These are phyloP conservation scores for Magallana angulata DNA, from an alignment of 1,140 invertebrate species.

Conservation along the genomic window DNA sequence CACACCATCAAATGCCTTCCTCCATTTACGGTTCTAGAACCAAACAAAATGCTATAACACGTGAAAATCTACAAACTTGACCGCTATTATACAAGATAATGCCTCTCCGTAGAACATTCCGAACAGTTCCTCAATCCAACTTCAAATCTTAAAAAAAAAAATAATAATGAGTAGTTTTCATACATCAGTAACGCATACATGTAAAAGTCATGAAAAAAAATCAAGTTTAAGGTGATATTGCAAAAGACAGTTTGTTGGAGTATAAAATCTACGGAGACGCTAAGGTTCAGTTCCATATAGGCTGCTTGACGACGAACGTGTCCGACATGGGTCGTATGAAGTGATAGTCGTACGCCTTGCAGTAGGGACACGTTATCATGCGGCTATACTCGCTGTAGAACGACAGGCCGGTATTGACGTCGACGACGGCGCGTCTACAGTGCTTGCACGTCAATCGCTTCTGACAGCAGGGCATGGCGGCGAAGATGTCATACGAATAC, in stretches of 20 bases:
- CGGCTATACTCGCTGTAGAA: conserved; percentile 98
- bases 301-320: conserved; percentile 70
- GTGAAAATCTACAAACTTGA: background rate
- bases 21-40: background rate
- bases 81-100: background rate
- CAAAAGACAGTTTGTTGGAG: background rate
- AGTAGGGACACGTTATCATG: conserved; percentile 93
- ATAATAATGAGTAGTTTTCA: background rate
- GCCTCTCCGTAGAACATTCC: conserved; percentile 3
- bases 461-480: conserved; percentile 95
- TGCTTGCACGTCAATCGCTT: conserved; percentile 88
- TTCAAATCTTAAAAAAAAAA: background rate
- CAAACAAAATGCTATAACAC: background rate
- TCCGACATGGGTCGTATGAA: conserved; percentile 90
- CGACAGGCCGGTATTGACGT: conserved; percentile 83
- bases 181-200: background rate
- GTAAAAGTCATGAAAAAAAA: background rate
- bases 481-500: conserved; percentile 99
- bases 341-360: conserved; percentile 93
- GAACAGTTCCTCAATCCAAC: conserved; percentile 6
- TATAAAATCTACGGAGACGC: conserved; percentile 34
- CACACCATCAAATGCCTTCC: background rate
- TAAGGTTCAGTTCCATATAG: conserved; percentile 72
- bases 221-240: background rate
- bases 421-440: conserved; percentile 75